These are phyloP conservation scores for Gnathonemus echidnorhynchus DNA, from an alignment of 2,113 vertebrate genomes.

Conservation along the genomic window DNA sequence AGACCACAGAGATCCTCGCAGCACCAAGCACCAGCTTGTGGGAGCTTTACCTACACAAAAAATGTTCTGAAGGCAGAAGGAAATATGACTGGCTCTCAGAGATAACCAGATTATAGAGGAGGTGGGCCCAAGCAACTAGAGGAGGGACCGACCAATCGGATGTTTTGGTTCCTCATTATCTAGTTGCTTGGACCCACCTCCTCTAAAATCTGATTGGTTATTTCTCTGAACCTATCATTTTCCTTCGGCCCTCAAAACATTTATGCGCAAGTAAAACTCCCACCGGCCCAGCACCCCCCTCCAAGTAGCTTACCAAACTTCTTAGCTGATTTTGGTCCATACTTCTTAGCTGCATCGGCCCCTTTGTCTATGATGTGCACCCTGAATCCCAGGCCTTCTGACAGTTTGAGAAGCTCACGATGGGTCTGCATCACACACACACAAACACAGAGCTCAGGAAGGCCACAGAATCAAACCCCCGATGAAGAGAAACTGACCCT, in stretches of 20 bases:
- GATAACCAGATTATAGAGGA: not conserved
- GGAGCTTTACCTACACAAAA: too few relatives aligned
- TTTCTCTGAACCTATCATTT: not conserved
- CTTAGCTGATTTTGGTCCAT: slow-evolving; percentile 80
- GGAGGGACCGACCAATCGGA: not conserved
- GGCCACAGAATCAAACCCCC: not conserved
- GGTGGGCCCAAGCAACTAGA: not conserved
- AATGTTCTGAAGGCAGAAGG: too few relatives aligned
- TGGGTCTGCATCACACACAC: slow-evolving; percentile 66
- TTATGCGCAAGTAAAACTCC: not conserved
- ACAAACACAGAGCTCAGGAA: not conserved
- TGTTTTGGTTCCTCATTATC: not conserved
- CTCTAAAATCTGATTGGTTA: not conserved
- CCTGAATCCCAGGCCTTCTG: slow-evolving; percentile 82
- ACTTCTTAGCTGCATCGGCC: slow-evolving; percentile 80
- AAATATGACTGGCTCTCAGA: too few relatives aligned
- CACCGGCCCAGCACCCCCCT: not conserved
- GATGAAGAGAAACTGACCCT: not conserved
- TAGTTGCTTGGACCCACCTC: not conserved
- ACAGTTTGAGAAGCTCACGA: slow-evolving; percentile 81
- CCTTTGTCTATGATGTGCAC: slow-evolving; percentile 92
- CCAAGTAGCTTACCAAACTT: slow-evolving; percentile 72
- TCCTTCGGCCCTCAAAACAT: not conserved
- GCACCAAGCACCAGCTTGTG: not conserved
- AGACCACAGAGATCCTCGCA: not conserved